Base-by-base conservation (phyloP, 2,113 vertebrate species). In the Hyperopisus bebe region DNA sequence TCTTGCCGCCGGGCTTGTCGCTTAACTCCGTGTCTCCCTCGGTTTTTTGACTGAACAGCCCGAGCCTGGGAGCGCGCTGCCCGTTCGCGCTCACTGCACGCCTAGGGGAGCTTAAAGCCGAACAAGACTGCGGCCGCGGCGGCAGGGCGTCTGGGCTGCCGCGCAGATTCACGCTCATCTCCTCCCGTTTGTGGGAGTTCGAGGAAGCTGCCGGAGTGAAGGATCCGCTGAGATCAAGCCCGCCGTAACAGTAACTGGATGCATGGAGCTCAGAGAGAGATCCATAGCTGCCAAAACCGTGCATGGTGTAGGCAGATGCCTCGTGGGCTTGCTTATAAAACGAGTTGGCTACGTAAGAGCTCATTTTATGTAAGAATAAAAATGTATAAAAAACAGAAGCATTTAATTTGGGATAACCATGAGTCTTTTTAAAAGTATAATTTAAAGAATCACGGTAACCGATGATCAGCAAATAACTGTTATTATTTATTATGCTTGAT, bases 231-330 rank as follows among this genome's bases (percentile, higher is more conserved):
- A 95, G 94, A 90, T 96, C 96, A 94, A 93, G 92, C 94, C 95
- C 95, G 62, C 95, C 92, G 95, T 94, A 96, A 95, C 95, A 96
- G 92, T 96, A 97, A 95, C 95, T 95, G 94, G 95, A 95, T 66
- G 95, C 88, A 93, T 93, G 94, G 93, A 96, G 94, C 94, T 96
- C 96, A 91, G 96, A 93, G 92, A 95, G 94, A 93, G 95, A 95
- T 93, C 95, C 95, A 95, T 97, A 96, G 95, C 96, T 96, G 94
- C 95, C 95, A 96, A 96, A 96, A 96, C 95, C 96, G 96, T 96
- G 96, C 96, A 96, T 96, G 95, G 94, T 93, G 96, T 96, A 97
- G 93, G 95, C 95, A 95, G 97, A 94, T 93, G 95, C 94, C 92
- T 95, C 93, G 94, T 95, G 96, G 94, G 89, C 95, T 95, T 95